Percentiles rank a stretch among this genome's conserved stretches.
These are phyloP conservation scores for Polyommatus iphigenia DNA, from an alignment of 2,888 invertebrate genomes.

Conservation along the genomic window DNA sequence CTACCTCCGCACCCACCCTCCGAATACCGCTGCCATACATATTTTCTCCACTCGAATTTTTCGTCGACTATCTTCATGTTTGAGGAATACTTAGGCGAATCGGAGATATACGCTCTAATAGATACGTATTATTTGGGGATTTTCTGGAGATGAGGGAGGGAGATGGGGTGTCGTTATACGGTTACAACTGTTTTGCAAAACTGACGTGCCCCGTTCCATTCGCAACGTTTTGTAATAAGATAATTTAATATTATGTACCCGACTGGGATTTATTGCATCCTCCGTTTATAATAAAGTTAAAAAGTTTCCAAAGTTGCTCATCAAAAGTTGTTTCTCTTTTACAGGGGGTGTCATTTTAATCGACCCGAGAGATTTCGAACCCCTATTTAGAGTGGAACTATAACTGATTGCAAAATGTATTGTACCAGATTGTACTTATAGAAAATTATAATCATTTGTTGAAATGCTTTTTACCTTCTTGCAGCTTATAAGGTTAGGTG, in stretches of 20 bases:
- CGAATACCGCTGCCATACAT: slow-evolving; percentile 72
- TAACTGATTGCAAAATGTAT: neutral
- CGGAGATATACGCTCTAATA: slow-evolving; percentile 77
- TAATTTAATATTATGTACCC: slow-evolving; percentile 25
- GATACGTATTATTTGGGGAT: slow-evolving; percentile 75
- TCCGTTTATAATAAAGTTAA: neutral
- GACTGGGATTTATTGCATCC: slow-evolving; percentile 20
- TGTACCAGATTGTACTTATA: too few relatives aligned
- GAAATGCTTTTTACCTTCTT: too few relatives aligned
- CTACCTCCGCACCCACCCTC: slow-evolving; percentile 57
- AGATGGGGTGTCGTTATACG: slow-evolving; percentile 36
- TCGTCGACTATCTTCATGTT: slow-evolving; percentile 78
- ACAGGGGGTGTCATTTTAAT: neutral
- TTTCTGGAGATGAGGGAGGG: slow-evolving; percentile 51
- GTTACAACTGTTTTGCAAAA: slow-evolving; percentile 39
- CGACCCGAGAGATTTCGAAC: neutral
- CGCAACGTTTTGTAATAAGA: slow-evolving; percentile 35
- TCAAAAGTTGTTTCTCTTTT: neutral
- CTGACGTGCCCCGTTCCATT: slow-evolving; percentile 33
- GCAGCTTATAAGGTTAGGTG: too few relatives aligned
- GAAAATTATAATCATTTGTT: too few relatives aligned
- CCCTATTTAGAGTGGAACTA: neutral
- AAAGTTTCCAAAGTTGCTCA: slow-evolving; percentile 17
- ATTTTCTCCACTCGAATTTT: slow-evolving; percentile 79
- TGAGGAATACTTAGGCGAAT: slow-evolving; percentile 78